Evolutionary conservation across 2,113 vertebrate genomes (phyloP), one percentile per base, ranked within the genome.

Genomic region (Chiloscyllium plagiosum): DNA sequence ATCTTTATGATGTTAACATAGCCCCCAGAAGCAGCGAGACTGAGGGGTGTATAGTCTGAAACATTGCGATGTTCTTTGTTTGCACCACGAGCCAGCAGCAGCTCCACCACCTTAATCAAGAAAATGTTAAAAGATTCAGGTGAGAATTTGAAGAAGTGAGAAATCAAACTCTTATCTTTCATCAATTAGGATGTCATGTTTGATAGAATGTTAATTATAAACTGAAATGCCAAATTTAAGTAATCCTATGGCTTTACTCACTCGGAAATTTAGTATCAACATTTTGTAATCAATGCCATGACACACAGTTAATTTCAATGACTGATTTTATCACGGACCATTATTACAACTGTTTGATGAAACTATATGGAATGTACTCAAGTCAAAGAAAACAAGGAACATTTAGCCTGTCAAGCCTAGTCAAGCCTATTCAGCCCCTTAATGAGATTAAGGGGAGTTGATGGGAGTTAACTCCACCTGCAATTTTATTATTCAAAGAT

Each of bases 1-100:
- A 99, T 99, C 97, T 99, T 99, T 97, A 99, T 99, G 97, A 99
- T 99, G 97, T 99, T 99, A 96, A 99, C 99, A 56, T 99, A 99
- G 97, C 99, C 99, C 96, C 99, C 99, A 96, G 99, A 99, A 13
- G 99, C 99, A 96, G 99, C 99, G 96, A 99, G 98, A 97, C 99
- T 99, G 96, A 99, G 97, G 0, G 99, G 99, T 0, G 99, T 99
- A 97, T 99, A 99, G 97, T 99, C 99, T 29, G 99, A 99, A 96
- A 99, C 99, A 96, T 99, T 99, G 96, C 99, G 98, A 96, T 99
- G 99, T 96, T 99, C 99, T 97, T 99, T 99, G 96, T 99, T 99
- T 96, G 99, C 99, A 97, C 99, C 99, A 96, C 99, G 98, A 94
- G 99, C 98, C 97, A 99, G 97, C 96, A 99, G 97, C 97, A 99